Conservation (phyloP, 2,888 invertebrate genomes). For the Hipparchia semele region DNA sequence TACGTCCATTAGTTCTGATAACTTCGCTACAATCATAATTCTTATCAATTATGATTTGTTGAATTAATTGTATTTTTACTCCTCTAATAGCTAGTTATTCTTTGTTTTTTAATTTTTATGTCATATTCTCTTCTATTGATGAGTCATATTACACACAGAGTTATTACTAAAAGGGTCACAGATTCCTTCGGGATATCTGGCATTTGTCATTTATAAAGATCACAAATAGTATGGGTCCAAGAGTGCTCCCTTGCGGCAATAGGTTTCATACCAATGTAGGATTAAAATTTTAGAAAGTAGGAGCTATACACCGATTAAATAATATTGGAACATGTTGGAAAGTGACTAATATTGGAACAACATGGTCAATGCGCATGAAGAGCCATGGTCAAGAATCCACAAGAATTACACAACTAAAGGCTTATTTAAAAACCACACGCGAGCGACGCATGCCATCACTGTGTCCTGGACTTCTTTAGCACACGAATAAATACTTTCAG, state of each 20-base stretch:
- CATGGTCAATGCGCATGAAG: conserved; percentile 30
- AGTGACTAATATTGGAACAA: conserved; percentile 33
- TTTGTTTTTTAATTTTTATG: no score
- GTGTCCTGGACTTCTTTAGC: background rate
- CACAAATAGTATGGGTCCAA: background rate
- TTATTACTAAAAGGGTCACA: no score
- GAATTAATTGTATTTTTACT: background rate
- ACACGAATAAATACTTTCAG: background rate
- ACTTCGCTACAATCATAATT: no score
- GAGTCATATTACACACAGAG: no score
- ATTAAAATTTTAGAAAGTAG: background rate
- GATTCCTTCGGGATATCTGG: background rate
- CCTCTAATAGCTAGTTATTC: no score
- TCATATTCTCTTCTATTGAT: no score
- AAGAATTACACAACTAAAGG: conserved; percentile 7
- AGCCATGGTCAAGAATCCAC: background rate
- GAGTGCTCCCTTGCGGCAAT: background rate
- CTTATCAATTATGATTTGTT: background rate
- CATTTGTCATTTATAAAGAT: background rate
- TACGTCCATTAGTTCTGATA: no score
- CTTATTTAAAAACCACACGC: conserved; percentile 20
- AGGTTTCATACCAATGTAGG: background rate
- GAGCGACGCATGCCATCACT: conserved; percentile 24
- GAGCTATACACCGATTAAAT: conserved; percentile 31
- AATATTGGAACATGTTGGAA: conserved; percentile 17